Evolutionary conservation across 2,113 vertebrate genomes (phyloP).

Genomic region (Megaptera novaeangliae): DNA sequence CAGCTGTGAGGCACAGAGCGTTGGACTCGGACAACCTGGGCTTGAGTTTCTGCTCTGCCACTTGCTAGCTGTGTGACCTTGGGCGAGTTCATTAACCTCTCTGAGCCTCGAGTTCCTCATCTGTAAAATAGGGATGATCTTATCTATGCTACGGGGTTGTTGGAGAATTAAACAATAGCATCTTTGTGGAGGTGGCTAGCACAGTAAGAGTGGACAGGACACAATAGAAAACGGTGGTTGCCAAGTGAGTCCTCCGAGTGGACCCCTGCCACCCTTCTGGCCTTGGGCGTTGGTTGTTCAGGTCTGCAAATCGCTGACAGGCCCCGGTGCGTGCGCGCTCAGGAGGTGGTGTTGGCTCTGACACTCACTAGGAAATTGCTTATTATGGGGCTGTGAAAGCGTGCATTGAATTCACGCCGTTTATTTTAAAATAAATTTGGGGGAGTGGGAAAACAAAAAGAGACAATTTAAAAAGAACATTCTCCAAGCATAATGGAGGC

Average conservation of each 20-base stretch:
- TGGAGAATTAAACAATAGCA: rapidly evolving
- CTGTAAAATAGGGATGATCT: not conserved
- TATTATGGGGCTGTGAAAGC: constrained; percentile 8
- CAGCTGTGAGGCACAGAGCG: rapidly evolving
- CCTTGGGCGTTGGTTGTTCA: not conserved
- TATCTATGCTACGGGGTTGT: not conserved
- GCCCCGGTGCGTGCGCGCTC: rapidly evolving
- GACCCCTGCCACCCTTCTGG: rapidly evolving
- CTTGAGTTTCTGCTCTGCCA: not conserved
- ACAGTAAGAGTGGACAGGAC: rapidly evolving
- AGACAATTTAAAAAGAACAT: not conserved
- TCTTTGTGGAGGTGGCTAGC: rapidly evolving
- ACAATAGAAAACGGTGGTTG: rapidly evolving
- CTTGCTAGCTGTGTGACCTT: not conserved
- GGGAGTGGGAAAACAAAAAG: not conserved
- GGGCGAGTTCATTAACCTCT: not conserved
- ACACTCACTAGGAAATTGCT: constrained; percentile 29
- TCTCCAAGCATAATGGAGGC: not conserved
- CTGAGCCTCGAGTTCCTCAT: not conserved
- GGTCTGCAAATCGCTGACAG: not conserved
- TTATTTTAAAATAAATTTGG: constrained; percentile 38
- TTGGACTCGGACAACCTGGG: rapidly evolving
- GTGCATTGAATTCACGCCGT: not conserved
- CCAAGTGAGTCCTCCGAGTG: rapidly evolving
- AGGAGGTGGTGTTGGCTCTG: not conserved